These are phyloP conservation scores for Solenopsis fugax DNA, from an alignment of 1,140 invertebrate species.

Conservation along the genomic window DNA sequence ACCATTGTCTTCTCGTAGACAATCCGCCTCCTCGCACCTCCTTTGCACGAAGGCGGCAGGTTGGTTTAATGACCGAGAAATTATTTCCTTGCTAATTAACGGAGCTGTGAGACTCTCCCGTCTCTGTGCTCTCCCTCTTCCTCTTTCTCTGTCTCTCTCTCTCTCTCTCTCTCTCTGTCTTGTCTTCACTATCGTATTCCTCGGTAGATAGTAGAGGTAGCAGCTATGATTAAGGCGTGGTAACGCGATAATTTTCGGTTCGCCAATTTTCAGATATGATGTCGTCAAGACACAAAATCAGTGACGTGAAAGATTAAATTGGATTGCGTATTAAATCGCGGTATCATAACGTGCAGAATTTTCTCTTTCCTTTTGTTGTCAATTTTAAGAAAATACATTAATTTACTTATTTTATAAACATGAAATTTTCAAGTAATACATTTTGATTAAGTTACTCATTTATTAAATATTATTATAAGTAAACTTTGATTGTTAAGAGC, in stretches of 20 bases:
- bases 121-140: background rate
- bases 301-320: conserved; percentile 22
- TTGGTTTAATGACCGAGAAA: conserved; percentile 75
- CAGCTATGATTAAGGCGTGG: conserved; percentile 58
- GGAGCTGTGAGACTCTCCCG: conserved; percentile 38
- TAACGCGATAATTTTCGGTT: conserved; percentile 71
- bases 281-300: conserved; percentile 21
- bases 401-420: background rate
- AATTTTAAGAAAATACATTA: background rate
- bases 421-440: background rate
- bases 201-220: conserved; percentile 23
- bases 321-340: conserved; percentile 43
- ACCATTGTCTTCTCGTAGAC: conserved; percentile 71
- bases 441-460: background rate
- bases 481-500: background rate
- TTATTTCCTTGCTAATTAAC: conserved; percentile 77
- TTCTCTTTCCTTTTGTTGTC: background rate
- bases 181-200: background rate
- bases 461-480: background rate
- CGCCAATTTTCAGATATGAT: conserved; percentile 57
- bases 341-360: background rate
- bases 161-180: background rate
- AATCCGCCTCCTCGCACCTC: conserved; percentile 66
- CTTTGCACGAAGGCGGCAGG: conserved; percentile 57
- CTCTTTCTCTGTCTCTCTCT: background rate